Conservation (phyloP, 2,797 vertebrate species). For the Etheostoma perlongum region DNA sequence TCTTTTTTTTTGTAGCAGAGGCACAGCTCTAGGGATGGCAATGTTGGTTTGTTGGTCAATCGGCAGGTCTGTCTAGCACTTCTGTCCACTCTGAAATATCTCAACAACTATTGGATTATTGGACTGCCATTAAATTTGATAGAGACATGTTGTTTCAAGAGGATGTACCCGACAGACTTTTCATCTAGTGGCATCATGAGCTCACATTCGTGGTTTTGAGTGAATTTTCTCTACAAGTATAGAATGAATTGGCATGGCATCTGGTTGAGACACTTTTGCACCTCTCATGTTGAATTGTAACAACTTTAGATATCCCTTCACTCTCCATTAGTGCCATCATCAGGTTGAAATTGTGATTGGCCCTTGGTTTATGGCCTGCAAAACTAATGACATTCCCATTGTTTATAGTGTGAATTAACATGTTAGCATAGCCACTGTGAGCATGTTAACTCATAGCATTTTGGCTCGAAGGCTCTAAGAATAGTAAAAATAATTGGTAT, state of each 20-base stretch:
- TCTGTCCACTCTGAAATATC: neutral
- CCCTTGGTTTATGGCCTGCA: neutral
- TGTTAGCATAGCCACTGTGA: neutral
- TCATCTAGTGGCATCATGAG: neutral
- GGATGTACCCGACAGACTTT: neutral
- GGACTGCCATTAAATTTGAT: neutral
- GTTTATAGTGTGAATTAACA: neutral
- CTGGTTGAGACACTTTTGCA: neutral
- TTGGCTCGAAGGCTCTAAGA: no score
- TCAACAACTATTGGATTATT: neutral
- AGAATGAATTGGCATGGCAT: neutral
- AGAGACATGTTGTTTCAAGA: neutral
- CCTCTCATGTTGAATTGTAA: neutral
- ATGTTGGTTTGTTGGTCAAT: neutral
- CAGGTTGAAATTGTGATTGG: neutral
- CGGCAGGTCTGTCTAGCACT: no score
- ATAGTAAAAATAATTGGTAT: neutral
- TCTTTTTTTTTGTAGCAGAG: neutral
- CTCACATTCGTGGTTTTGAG: neutral
- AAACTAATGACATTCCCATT: neutral
- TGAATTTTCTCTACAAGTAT: neutral
- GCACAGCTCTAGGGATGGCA: neutral
- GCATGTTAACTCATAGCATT: neutral
- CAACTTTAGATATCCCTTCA: neutral
- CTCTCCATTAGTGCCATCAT: neutral